Evolutionary conservation across 2,888 invertebrate genomes (phyloP), one percentile per base, ranked within the genome.

Genomic region (Scaeva pyrastri): DNA sequence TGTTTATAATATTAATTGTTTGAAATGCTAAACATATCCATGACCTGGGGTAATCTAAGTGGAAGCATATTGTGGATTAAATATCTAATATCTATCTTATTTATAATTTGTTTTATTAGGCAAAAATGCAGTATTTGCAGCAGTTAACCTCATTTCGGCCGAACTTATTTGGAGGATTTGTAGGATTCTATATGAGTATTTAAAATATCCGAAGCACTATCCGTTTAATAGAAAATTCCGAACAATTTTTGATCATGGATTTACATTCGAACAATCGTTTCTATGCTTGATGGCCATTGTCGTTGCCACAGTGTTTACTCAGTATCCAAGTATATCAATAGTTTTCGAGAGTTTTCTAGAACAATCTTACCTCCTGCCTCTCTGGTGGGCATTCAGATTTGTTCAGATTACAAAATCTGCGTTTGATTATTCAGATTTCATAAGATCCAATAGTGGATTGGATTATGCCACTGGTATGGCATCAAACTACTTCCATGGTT

Each of bases 401-500:
- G 66, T 66, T 0, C 56, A 85, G 2, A 72, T 90, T 6, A 72
- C 75, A 4, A 79, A 88, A 21, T 90, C 89, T 5, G 80, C 89
- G 1, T 80, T 91, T 21, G 88, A 85, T 8, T 89, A 90, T 79
- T 89, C 90, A 0, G 77, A 88, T 48, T 90, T 88, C 88, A 89
- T 92, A 43, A 88, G 92, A 1, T 88, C 89, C 0, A 16, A 80
- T 0, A 89, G 89, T 71, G 91, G 92, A 0, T 76, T 92, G 14
- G 92, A 92, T 83, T 91, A 91, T 85, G 91, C 89, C 0, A 88
- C 90, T 7, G 91, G 91, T 14, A 91, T 92, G 92, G 92, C 92
- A 10, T 90, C 90, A 0, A 92, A 89, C 45, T 92, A 91, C 56
- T 91, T 90, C 41, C 90, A 91, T 87, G 92, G 91, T 0, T 92